These are phyloP conservation scores for Pipistrellus nathusii DNA, from an alignment of 2,797 vertebrate genomes.

Conservation along the genomic window DNA sequence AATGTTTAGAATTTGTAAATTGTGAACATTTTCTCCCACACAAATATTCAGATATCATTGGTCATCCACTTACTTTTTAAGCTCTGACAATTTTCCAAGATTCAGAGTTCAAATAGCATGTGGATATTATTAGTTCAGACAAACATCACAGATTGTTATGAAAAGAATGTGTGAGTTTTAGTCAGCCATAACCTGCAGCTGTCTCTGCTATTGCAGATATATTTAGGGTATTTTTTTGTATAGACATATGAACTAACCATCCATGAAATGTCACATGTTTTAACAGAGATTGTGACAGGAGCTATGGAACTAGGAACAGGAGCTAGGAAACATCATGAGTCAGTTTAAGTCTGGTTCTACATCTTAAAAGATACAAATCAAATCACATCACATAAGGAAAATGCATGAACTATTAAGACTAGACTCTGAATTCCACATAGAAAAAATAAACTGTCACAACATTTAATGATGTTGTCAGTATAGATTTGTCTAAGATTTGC, in stretches of 20 bases:
- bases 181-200: constrained; percentile 26
- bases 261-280: constrained; percentile 47
- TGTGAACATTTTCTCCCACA: background rate
- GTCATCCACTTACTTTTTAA: constrained; percentile 67
- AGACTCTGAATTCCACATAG: constrained; percentile 37
- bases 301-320: too few species aligned
- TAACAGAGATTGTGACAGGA: constrained; percentile 45
- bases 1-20: background rate
- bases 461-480: constrained; percentile 49
- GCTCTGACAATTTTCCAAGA: constrained; percentile 36
- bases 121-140: constrained; percentile 64
- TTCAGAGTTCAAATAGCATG: constrained; percentile 46
- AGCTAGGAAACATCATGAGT: constrained; percentile 38
- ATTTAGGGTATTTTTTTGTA: background rate
- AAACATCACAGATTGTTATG: constrained; percentile 46
- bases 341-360: constrained; percentile 36
- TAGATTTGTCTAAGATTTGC: constrained; percentile 14
- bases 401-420: background rate
- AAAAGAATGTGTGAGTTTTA: constrained; percentile 50
- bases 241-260: background rate
- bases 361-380: constrained; percentile 61
- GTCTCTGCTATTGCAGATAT: constrained; percentile 16
- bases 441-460: constrained; percentile 20
- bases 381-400: constrained; percentile 52
- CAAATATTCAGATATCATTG: constrained; percentile 26